Percentiles rank a stretch among this genome's conserved stretches.
phyloP scores from a whole-genome alignment of 2,888 invertebrate genomes.

The Agrilus mali region DNA sequence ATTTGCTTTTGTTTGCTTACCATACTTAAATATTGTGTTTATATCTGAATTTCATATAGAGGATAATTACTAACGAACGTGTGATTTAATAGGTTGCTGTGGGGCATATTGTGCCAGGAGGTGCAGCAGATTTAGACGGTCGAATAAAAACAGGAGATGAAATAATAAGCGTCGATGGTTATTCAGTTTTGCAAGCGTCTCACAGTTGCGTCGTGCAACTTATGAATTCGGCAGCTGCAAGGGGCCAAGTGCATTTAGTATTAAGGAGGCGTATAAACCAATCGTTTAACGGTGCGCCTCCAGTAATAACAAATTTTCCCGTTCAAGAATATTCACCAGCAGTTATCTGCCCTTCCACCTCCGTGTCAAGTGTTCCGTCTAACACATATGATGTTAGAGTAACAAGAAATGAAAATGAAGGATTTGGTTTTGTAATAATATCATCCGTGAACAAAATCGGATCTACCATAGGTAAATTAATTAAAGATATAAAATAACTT shows the following conservation, averaged over 20 bases:
- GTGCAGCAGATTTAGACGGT: slow-evolving; percentile 86
- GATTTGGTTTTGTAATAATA: slow-evolving; percentile 98
- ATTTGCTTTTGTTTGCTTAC: too few species aligned
- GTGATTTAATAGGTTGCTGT: slow-evolving; percentile 60
- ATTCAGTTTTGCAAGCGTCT: slow-evolving; percentile 55
- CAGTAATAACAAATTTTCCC: slow-evolving; percentile 3
- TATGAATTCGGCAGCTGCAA: slow-evolving; percentile 78
- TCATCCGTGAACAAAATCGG: slow-evolving; percentile 85
- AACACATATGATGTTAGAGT: slow-evolving; percentile 86
- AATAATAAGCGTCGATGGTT: slow-evolving; percentile 84
- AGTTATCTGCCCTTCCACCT: slow-evolving; percentile 4
- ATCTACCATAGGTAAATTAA: slow-evolving; percentile 65
- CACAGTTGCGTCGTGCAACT: slow-evolving; percentile 89
- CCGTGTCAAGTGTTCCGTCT: slow-evolving; percentile 1
- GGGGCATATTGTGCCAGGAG: slow-evolving; percentile 92
- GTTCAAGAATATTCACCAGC: slow-evolving; percentile 13
- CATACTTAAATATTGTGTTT: too few species aligned
- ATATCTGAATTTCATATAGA: too few species aligned
- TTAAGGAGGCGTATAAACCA: slow-evolving; percentile 40
- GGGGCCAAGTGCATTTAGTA: slow-evolving; percentile 75
- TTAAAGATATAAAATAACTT: background rate
- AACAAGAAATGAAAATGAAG: slow-evolving; percentile 81
- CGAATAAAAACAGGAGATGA: slow-evolving; percentile 86
- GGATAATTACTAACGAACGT: background rate
- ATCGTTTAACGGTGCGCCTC: slow-evolving; percentile 8